These are phyloP conservation scores for Chydorus sphaericus DNA, from an alignment of 2,888 invertebrate genomes.

Conservation along the genomic window DNA sequence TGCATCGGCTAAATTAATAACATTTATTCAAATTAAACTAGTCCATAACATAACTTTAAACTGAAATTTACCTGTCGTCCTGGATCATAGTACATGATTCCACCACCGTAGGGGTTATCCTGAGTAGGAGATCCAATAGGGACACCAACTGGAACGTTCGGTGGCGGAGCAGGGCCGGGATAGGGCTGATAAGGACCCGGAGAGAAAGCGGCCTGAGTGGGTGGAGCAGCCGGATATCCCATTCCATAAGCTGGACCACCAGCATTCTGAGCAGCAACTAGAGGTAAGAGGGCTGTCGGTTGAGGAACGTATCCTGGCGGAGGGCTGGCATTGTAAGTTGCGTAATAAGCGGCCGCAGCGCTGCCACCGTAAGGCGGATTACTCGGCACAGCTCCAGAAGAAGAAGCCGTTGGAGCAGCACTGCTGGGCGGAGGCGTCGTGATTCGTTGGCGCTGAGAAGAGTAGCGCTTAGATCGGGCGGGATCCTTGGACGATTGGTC, in stretches of 20 bases:
- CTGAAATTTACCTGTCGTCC: slow-evolving; percentile 20
- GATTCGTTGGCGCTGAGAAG: slow-evolving; percentile 44
- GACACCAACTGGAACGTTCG: slow-evolving; percentile 4
- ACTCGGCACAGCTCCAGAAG: slow-evolving; percentile 18
- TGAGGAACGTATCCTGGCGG: slow-evolving; percentile 3
- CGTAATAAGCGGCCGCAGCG: slow-evolving; percentile 16
- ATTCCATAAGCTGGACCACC: slow-evolving; percentile 17
- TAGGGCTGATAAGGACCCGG: slow-evolving; percentile 18
- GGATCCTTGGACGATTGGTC: slow-evolving; percentile 23
- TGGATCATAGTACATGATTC: slow-evolving; percentile 10
- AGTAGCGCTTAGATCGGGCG: slow-evolving; percentile 47
- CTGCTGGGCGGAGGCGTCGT: slow-evolving; percentile 19
- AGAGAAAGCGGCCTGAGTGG: slow-evolving; percentile 17
- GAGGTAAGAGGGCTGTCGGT: slow-evolving; percentile 16
- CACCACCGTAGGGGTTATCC: slow-evolving; percentile 2
- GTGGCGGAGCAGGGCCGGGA: slow-evolving; percentile 14
- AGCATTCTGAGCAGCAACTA: slow-evolving; percentile 22
- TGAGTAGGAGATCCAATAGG: slow-evolving; percentile 1
- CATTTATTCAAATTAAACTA: slow-evolving; percentile 5
- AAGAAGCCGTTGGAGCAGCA: slow-evolving; percentile 20
- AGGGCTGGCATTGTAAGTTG: background rate
- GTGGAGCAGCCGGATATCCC: slow-evolving; percentile 21
- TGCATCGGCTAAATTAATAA: slow-evolving; percentile 14
- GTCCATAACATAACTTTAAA: no score
- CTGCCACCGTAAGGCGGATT: slow-evolving; percentile 12